Percentiles rank a stretch among this genome's conserved stretches.
Evolutionary conservation across 2,113 vertebrate genomes (phyloP).

Genomic region (Centropristis striata): DNA sequence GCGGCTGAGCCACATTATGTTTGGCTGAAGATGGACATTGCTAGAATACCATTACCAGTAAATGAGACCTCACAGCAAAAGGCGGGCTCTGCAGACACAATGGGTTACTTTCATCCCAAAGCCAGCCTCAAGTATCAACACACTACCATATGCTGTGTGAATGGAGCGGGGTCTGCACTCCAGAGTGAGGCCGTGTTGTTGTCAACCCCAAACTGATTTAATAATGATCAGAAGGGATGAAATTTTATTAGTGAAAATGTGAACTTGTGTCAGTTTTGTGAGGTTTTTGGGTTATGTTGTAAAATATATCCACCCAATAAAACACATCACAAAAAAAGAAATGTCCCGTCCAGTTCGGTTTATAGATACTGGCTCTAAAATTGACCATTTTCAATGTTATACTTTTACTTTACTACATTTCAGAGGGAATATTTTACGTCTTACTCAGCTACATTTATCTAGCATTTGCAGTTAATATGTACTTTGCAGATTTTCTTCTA

Average conservation of each 20-base stretch:
- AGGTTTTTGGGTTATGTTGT: neutral
- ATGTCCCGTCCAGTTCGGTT: neutral
- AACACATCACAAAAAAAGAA: neutral
- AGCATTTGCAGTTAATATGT: too few species aligned
- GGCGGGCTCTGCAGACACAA: conserved; percentile 61
- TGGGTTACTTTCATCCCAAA: conserved; percentile 56
- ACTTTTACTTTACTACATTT: neutral
- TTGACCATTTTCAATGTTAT: neutral
- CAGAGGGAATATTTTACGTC: neutral
- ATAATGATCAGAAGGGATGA: conserved; percentile 3
- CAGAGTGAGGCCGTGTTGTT: conserved; percentile 21
- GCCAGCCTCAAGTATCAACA: conserved; percentile 33
- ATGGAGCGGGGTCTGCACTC: conserved; percentile 19
- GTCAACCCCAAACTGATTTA: conserved; percentile 2
- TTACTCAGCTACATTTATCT: neutral
- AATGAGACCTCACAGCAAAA: conserved; percentile 55
- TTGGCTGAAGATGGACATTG: conserved; percentile 50
- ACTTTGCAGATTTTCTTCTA: too few species aligned
- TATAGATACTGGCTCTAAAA: neutral
- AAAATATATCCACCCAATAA: neutral
- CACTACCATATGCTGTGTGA: conserved; percentile 30
- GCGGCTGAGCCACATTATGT: conserved; percentile 33
- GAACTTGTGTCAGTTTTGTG: neutral
- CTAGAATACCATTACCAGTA: conserved; percentile 60
- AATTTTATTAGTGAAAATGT: neutral